Percentiles rank a stretch among this genome's conserved stretches.
phyloP scores from a whole-genome alignment of 2,113 vertebrate genomes.

The Zingel zingel region DNA sequence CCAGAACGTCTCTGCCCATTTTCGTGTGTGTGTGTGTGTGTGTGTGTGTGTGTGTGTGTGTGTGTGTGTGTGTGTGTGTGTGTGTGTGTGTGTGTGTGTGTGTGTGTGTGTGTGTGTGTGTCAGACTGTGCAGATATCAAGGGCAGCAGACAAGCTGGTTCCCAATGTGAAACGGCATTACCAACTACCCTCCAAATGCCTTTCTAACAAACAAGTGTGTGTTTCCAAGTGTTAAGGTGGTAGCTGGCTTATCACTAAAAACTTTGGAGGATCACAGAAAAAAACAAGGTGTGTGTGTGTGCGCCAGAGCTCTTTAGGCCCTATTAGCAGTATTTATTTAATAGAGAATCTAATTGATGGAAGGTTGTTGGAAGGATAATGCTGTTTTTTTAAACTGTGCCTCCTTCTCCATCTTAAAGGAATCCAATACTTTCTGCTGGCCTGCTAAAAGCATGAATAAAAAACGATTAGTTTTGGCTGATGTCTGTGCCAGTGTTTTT shows the following conservation, averaged over 20 bases:
- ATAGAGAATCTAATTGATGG: constrained; percentile 73
- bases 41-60: background rate
- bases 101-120: constrained; percentile 14
- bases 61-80: background rate
- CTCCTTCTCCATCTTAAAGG: constrained; percentile 60
- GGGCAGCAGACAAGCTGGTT: constrained; percentile 28
- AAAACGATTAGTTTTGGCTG: constrained; percentile 66
- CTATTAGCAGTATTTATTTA: constrained; percentile 63
- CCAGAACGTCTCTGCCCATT: constrained; percentile 27
- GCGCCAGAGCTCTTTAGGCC: constrained; percentile 60
- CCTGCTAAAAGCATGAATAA: constrained; percentile 71
- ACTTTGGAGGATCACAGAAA: constrained; percentile 8
- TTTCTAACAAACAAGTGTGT: constrained; percentile 21
- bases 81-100: background rate
- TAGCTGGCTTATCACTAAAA: constrained; percentile 15
- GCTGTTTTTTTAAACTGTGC: constrained; percentile 68
- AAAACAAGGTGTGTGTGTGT: constrained; percentile 16
- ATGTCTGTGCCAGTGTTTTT: constrained; percentile 49
- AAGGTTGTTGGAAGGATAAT: constrained; percentile 80
- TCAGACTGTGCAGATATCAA: constrained; percentile 12
- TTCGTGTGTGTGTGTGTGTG: background rate
- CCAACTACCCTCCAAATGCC: constrained; percentile 23
- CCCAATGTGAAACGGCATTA: constrained; percentile 22
- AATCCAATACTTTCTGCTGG: constrained; percentile 65
- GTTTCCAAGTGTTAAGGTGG: constrained; percentile 13